Base-by-base conservation (phyloP, 2,888 invertebrate species). In the Penaeus monodon region DNA sequence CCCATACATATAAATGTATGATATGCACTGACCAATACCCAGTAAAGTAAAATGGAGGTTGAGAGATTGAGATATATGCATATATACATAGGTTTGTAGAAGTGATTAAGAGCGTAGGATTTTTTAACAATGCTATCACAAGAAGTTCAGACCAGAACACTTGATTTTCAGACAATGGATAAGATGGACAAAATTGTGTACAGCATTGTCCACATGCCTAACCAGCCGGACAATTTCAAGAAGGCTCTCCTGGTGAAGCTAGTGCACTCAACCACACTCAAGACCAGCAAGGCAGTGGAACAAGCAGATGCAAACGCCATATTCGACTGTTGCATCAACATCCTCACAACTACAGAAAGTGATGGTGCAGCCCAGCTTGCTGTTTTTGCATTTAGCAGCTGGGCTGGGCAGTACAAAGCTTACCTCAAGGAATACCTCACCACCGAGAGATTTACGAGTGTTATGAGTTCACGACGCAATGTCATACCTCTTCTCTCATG, bases 191-290 rank as follows among this genome's bases (percentile, higher is more conserved):
- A 44, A 10, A 76, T 86, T 17, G 82, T 86, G 73, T 86, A 79
- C 65, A 80, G 68, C 78, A 84, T 87, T 24, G 84, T 87, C n/a
- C 80, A 80, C 80, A 80, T 84, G 87, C 80, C 87, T 38, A 86
- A 82, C 81, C 78, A 80, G 49, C 38, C 87, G n/a, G 84, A 83
- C 24, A 73, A 74, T 79, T 24, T 79, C 79, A 87, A 87, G 66
- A 83, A 70, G 49, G 63, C 70, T 44, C 38, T 87, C 20, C 74
- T 87, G 49, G 79, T 79, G 8, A 83, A 82, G 57, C 57, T 87
- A 57, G 84, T 79, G 10, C 87, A 87, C 57, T 65, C 86, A 20
- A 77, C 82, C 20, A 33, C 66, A 33, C 44, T 81, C 22, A 81
- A 81, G 57, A 81, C 38, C 49, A 73, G 33, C n/a, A 29, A 68